A percentile compares a stretch with the other conserved stretches of the same genome.
phyloP scores from a whole-genome alignment of 2,888 invertebrate genomes.

The Troides aeacus region DNA sequence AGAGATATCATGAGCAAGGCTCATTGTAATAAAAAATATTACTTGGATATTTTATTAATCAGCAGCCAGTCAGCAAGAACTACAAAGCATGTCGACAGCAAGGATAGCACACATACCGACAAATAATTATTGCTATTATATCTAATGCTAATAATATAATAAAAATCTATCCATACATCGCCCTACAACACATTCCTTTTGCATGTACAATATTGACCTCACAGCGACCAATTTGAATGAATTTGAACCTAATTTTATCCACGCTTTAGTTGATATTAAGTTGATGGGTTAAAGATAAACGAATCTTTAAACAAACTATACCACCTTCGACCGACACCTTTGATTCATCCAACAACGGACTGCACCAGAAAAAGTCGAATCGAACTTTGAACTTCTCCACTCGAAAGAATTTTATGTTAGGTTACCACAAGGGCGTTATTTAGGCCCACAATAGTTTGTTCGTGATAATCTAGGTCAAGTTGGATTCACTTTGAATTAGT shows the following conservation, averaged over 20 bases:
- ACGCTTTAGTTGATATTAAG: slow-evolving; percentile 1
- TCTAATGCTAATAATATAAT: too few species aligned
- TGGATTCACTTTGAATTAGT: slow-evolving; percentile 15
- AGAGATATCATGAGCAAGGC: too few species aligned
- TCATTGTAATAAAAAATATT: too few species aligned
- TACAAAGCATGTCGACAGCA: background rate
- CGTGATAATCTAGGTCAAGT: slow-evolving; percentile 26
- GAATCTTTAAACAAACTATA: slow-evolving; percentile 14
- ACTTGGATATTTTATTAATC: too few species aligned
- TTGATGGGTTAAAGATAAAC: background rate
- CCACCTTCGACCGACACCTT: slow-evolving; percentile 13
- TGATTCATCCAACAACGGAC: slow-evolving; percentile 15
- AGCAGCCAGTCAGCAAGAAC: too few species aligned
- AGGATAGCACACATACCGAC: too few species aligned
- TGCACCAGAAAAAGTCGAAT: slow-evolving; percentile 21
- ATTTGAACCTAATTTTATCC: background rate
- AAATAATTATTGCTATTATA: slow-evolving; percentile 4
- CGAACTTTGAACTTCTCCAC: slow-evolving; percentile 18
- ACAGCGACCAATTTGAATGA: background rate
- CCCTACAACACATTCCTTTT: slow-evolving; percentile 19
- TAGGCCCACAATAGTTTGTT: slow-evolving; percentile 20
- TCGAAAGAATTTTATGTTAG: slow-evolving; percentile 15
- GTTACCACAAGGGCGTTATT: slow-evolving; percentile 22
- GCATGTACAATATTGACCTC: slow-evolving; percentile 15
- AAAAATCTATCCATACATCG: slow-evolving; percentile 4